Conservation (phyloP, 2,113 vertebrate species). For the Speoplatyrhinus poulsoni region DNA sequence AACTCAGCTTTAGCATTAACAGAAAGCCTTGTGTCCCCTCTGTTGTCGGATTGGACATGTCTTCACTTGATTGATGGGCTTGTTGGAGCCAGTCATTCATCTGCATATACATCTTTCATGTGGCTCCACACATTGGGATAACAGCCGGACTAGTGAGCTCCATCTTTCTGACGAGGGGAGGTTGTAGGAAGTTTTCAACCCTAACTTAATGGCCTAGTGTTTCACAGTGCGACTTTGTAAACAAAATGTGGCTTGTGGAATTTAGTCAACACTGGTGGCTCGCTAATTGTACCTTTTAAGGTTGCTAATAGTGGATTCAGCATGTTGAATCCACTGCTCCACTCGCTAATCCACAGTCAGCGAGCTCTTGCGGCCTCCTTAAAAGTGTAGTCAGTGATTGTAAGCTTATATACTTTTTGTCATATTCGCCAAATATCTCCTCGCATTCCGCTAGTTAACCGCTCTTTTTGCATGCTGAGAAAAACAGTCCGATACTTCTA, state of each 20-base stretch:
- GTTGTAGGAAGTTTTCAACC: not conserved
- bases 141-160: not conserved
- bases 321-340: too few relatives aligned
- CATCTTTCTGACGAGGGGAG: not conserved
- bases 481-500: too few relatives aligned
- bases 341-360: too few relatives aligned
- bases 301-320: too few relatives aligned
- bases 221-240: not conserved
- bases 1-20: not conserved
- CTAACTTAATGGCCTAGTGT: not conserved
- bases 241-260: not conserved
- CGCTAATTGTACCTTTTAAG: not conserved
- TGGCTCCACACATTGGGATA: not conserved
- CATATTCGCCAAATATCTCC: too few relatives aligned
- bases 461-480: too few relatives aligned
- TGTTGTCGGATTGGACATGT: slow-evolving; percentile 18
- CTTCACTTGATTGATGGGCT: slow-evolving; percentile 8
- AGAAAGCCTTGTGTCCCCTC: not conserved
- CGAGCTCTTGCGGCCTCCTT: too few relatives aligned
- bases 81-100: not conserved
- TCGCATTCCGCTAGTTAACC: too few relatives aligned
- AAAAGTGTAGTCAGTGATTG: too few relatives aligned
- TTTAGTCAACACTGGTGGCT: not conserved
- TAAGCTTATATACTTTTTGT: too few relatives aligned
- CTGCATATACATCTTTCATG: not conserved